Conservation (phyloP, 2,113 vertebrate species). For the Microcebus ravelobensis region DNA sequence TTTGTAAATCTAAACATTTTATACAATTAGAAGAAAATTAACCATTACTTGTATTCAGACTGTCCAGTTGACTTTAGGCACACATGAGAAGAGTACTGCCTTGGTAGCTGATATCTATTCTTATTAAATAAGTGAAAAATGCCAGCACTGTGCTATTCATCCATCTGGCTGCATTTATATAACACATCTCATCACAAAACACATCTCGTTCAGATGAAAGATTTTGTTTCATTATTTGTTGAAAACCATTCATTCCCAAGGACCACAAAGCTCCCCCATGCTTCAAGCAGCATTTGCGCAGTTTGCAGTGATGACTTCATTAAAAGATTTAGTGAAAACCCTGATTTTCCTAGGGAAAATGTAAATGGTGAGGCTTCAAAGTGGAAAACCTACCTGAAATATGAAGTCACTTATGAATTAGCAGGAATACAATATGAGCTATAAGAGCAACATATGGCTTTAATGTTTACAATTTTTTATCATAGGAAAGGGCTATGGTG, state of each 20-base stretch:
- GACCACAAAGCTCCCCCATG: background rate
- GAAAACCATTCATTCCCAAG: background rate
- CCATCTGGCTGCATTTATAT: background rate
- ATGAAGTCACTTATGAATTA: background rate
- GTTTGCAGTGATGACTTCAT: background rate
- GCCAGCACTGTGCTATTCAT: background rate
- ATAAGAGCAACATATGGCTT: background rate
- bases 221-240: background rate
- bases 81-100: background rate
- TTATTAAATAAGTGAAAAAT: background rate
- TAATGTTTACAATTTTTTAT: background rate
- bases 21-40: background rate
- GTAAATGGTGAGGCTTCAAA: background rate
- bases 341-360: background rate
- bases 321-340: conserved; percentile 23
- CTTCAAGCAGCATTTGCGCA: background rate
- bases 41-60: background rate
- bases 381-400: background rate
- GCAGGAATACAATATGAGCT: background rate
- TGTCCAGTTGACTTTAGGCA: background rate
- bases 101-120: background rate
- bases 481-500: background rate
- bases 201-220: background rate
- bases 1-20: background rate
- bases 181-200: background rate